These are phyloP conservation scores for Sebastes fasciatus DNA, from an alignment of 2,113 vertebrate species.

Conservation along the genomic window DNA sequence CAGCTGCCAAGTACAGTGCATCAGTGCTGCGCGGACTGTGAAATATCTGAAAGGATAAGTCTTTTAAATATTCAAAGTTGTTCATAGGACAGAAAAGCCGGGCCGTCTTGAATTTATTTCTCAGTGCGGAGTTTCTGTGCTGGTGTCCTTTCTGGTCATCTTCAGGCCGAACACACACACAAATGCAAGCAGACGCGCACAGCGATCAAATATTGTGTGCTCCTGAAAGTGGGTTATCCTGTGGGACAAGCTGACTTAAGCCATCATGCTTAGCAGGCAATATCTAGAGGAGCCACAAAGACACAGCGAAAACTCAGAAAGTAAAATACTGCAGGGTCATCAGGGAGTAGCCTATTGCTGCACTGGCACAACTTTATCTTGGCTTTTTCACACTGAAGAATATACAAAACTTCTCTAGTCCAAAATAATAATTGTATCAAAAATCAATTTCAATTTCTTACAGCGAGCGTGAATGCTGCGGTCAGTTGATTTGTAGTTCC, in stretches of 20 bases:
- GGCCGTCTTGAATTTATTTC: constrained; percentile 3
- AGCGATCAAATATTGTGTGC: constrained; percentile 44
- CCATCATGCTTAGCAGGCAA: constrained; percentile 44
- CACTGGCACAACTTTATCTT: constrained; percentile 12
- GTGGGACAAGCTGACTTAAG: constrained; percentile 65
- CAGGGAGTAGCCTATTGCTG: background rate
- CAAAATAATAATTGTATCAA: background rate
- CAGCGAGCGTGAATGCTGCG: background rate
- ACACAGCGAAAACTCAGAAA: constrained; percentile 26
- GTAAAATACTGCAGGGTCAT: constrained; percentile 28
- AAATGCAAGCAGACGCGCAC: constrained; percentile 30
- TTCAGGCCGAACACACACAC: constrained; percentile 15
- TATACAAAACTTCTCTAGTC: background rate
- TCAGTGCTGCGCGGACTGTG: background rate
- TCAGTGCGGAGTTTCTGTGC: background rate
- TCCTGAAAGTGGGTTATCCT: constrained; percentile 53
- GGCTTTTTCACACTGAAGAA: background rate
- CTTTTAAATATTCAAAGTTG: constrained; percentile 13
- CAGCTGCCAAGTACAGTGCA: background rate
- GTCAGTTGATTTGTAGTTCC: constrained; percentile 4
- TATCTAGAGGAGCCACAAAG: constrained; percentile 44
- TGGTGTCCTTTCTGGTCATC: constrained; percentile 43
- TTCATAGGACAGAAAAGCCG: background rate
- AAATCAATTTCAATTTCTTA: background rate
- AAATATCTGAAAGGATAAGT: background rate